Percentiles rank a stretch among this genome's conserved stretches.
These are phyloP conservation scores for Euwallacea fornicatus DNA, from an alignment of 1,140 invertebrate genomes.

Conservation along the genomic window DNA sequence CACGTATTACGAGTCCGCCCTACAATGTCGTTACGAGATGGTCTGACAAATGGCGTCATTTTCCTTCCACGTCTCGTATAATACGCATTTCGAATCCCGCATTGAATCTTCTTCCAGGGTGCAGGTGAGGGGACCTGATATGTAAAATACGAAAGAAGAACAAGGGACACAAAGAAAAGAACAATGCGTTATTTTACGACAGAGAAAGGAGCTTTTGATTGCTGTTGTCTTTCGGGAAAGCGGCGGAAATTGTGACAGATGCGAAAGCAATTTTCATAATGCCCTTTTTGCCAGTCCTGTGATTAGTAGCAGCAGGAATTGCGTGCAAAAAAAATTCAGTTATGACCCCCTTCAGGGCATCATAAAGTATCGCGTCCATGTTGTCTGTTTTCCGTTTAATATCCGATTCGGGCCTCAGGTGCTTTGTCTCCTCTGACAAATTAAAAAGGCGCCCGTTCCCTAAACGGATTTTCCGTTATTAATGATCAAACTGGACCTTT, in stretches of 20 bases:
- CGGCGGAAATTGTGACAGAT: constrained; percentile 28
- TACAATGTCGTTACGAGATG: constrained; percentile 29
- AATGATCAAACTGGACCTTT: constrained; percentile 21
- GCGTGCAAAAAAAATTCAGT: constrained; percentile 1
- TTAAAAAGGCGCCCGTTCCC: constrained; percentile 20
- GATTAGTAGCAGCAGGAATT: background rate
- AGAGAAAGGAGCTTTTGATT: constrained; percentile 25
- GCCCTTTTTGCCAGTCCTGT: background rate
- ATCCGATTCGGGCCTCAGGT: constrained; percentile 26
- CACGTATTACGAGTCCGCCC: constrained; percentile 23
- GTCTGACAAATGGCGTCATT: constrained; percentile 40
- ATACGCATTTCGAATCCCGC: constrained; percentile 28
- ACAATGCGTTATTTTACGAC: constrained; percentile 24
- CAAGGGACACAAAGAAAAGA: constrained; percentile 16
- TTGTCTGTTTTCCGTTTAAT: constrained; percentile 27
- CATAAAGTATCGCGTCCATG: constrained; percentile 14
- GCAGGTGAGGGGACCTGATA: constrained; percentile 27
- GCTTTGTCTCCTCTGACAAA: constrained; percentile 35
- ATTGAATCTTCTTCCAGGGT: constrained; percentile 19
- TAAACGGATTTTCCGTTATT: constrained; percentile 27
- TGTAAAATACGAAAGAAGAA: constrained; percentile 23
- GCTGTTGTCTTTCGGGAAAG: constrained; percentile 31
- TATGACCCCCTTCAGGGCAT: constrained; percentile 9
- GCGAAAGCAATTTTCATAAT: constrained; percentile 30
- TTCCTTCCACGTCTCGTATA: constrained; percentile 29